phyloP scores from a whole-genome alignment of 2,797 vertebrate species.

The Cynopterus sphinx region DNA sequence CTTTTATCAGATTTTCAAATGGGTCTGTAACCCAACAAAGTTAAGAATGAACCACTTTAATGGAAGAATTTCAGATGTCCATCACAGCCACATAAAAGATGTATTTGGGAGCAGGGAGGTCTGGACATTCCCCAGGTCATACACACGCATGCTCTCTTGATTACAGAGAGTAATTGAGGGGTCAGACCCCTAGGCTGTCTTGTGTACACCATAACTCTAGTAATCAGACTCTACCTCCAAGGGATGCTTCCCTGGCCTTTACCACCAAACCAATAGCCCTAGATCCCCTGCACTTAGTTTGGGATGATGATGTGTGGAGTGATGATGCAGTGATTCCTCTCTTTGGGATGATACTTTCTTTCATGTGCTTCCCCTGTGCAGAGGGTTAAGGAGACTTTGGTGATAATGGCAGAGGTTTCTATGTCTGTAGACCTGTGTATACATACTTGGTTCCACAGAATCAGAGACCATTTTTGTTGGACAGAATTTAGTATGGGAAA shows the following conservation, averaged over 20 bases:
- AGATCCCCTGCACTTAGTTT: not conserved
- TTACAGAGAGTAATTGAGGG: not conserved
- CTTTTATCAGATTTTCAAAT: conserved; percentile 51
- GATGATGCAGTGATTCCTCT: not conserved
- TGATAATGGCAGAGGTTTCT: not conserved
- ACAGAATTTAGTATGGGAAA: conserved; percentile 27
- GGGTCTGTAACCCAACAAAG: not conserved
- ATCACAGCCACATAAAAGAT: not conserved
- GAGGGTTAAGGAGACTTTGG: not conserved
- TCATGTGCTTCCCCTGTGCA: not conserved
- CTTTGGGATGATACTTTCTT: not conserved
- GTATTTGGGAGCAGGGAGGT: not conserved
- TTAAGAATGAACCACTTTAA: conserved; percentile 20
- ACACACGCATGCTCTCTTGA: not conserved
- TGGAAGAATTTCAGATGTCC: conserved; percentile 44
- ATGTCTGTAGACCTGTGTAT: not conserved
- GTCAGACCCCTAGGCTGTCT: not conserved
- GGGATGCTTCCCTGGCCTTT: not conserved
- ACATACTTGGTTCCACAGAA: not conserved
- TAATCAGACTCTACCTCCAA: not conserved
- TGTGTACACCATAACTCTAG: not conserved
- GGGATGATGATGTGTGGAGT: not conserved
- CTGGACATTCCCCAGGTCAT: not conserved
- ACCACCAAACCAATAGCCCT: not conserved
- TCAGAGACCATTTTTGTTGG: conserved; percentile 12